These are phyloP conservation scores for Tinea semifulvella DNA, from an alignment of 2,888 invertebrate species.

Conservation along the genomic window DNA sequence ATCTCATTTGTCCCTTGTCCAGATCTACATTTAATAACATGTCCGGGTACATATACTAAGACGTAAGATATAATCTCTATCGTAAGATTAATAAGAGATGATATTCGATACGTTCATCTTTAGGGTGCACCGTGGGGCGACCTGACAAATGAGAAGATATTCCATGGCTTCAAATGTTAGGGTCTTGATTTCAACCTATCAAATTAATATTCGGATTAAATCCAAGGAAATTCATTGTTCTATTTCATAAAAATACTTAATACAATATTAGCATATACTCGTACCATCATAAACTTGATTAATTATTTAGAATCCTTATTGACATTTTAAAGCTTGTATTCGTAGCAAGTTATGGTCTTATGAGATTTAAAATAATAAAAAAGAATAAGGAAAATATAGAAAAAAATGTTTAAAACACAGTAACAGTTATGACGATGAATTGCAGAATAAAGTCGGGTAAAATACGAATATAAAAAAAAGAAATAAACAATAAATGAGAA, in stretches of 20 bases:
- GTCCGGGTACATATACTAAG: no score
- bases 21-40: no score
- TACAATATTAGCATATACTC: no score
- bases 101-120: slow-evolving; percentile 59
- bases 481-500: slow-evolving; percentile 22
- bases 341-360: no score
- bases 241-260: not conserved
- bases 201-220: slow-evolving; percentile 10
- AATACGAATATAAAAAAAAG: slow-evolving; percentile 25
- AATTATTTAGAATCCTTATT: not conserved
- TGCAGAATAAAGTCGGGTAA: slow-evolving; percentile 17
- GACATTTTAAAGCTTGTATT: no score
- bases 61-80: slow-evolving; percentile 4
- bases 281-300: not conserved
- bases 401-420: not conserved
- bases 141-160: slow-evolving; percentile 57
- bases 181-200: not conserved
- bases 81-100: slow-evolving; percentile 54
- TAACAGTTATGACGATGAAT: slow-evolving; percentile 8
- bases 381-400: not conserved
- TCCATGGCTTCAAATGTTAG: slow-evolving; percentile 23
- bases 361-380: no score
- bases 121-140: slow-evolving; percentile 37
- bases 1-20: no score
- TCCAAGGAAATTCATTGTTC: not conserved